Percentiles rank a stretch among this genome's conserved stretches.
Conservation (phyloP, 2,888 invertebrate species). For the Hesperia comma region DNA sequence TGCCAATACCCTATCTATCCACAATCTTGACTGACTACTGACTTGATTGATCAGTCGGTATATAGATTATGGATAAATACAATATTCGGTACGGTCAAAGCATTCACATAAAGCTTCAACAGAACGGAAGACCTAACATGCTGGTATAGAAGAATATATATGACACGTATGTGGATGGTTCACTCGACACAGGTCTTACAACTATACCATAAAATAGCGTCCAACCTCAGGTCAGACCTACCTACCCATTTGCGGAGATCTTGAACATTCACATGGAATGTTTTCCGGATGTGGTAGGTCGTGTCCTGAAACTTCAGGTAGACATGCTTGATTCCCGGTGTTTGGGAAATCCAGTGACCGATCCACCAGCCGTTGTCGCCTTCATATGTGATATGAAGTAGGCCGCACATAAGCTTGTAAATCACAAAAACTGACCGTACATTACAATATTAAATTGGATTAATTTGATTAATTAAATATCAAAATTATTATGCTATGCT, state of each 20-base stretch:
- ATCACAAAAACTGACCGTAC: constrained; percentile 21
- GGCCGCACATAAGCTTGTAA: constrained; percentile 22
- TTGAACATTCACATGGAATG: constrained; percentile 33
- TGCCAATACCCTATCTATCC: too few species aligned
- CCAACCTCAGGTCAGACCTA: constrained; percentile 31
- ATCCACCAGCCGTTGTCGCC: constrained; percentile 23
- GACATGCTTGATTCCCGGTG: constrained; percentile 30
- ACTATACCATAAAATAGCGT: constrained; percentile 23
- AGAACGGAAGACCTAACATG: constrained; percentile 11
- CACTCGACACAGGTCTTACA: constrained; percentile 18
- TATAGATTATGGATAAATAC: neutral
- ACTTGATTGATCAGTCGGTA: too few species aligned
- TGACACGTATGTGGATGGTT: neutral
- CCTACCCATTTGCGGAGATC: constrained; percentile 33
- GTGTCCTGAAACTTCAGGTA: constrained; percentile 32
- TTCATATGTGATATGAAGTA: constrained; percentile 21
- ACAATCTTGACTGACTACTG: too few species aligned
- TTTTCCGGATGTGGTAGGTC: constrained; percentile 35
- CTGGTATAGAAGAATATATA: neutral
- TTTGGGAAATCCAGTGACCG: constrained; percentile 28
- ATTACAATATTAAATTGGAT: neutral
- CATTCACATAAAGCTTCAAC: neutral
- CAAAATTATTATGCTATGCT: neutral
- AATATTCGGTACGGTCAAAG: neutral
- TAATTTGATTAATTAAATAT: neutral